Conservation (phyloP, 2,888 invertebrate genomes). For the Dryadula phaetusa region DNA sequence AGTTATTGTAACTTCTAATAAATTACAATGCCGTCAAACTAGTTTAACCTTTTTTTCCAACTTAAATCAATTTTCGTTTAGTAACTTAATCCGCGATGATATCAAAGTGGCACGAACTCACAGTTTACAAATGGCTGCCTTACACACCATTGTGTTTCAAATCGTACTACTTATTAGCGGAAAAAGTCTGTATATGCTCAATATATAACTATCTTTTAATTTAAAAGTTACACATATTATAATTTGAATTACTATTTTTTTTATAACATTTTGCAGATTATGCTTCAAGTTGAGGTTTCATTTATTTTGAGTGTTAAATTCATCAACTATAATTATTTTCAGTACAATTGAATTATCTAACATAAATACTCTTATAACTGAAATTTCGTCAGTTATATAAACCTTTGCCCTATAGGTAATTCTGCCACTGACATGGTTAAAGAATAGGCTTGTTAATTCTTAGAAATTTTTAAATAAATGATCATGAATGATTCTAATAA, state of each 20-base stretch:
- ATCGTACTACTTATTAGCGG: constrained; percentile 49
- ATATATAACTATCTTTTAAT: not conserved
- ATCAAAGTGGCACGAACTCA: constrained; percentile 58
- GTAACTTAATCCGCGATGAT: constrained; percentile 61
- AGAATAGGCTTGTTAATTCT: not conserved
- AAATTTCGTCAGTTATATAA: constrained; percentile 6
- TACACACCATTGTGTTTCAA: constrained; percentile 56
- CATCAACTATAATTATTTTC: not conserved
- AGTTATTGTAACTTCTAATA: not conserved
- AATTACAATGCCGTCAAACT: not conserved
- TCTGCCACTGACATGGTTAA: not conserved
- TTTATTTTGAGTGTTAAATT: not conserved
- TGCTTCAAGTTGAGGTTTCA: not conserved
- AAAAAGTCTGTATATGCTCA: constrained; percentile 36
- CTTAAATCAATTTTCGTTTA: constrained; percentile 33
- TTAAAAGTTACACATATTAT: not conserved
- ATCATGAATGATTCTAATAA: not conserved
- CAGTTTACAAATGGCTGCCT: constrained; percentile 57
- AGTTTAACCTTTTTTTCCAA: not conserved
- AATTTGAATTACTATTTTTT: too few species aligned
- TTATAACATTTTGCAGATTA: not conserved
- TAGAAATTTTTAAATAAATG: constrained; percentile 1
- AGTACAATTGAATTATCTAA: not conserved
- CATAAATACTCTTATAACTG: constrained; percentile 14
- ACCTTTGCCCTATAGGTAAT: constrained; percentile 29